Evolutionary conservation across 2,888 invertebrate species (phyloP).

Genomic region (Chrysopilus asiliformis): DNA sequence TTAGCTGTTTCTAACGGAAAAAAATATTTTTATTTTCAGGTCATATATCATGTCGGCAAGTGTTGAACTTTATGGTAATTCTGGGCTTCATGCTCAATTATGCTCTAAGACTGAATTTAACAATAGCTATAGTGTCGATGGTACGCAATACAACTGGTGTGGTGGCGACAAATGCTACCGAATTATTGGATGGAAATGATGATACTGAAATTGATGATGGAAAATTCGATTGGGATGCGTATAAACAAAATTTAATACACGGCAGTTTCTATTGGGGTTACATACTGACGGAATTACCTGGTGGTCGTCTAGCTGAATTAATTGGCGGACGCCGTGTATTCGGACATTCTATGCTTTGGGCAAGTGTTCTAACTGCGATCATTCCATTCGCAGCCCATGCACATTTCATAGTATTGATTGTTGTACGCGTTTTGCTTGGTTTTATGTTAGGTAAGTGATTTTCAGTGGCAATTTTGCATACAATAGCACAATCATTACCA

Average conservation of each 20-base stretch:
- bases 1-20: no score
- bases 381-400: slow-evolving; percentile 63
- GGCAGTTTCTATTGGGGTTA: slow-evolving; percentile 91
- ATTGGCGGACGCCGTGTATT: slow-evolving; percentile 73
- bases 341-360: slow-evolving; percentile 72
- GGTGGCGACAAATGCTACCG: slow-evolving; percentile 3
- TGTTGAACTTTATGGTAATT: slow-evolving; percentile 71
- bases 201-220: slow-evolving; percentile 23
- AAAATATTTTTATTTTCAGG: slow-evolving; percentile 42
- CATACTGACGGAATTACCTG: slow-evolving; percentile 76
- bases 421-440: slow-evolving; percentile 59
- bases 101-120: slow-evolving; percentile 73
- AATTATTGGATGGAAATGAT: slow-evolving; percentile 1
- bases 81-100: slow-evolving; percentile 84
- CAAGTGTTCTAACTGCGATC: slow-evolving; percentile 66
- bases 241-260: slow-evolving; percentile 65
- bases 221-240: slow-evolving; percentile 63
- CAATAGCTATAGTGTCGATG: slow-evolving; percentile 79
- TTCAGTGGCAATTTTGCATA: not conserved
- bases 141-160: slow-evolving; percentile 29
- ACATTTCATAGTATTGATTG: slow-evolving; percentile 54
- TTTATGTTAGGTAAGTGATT: slow-evolving; percentile 44
- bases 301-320: slow-evolving; percentile 70
- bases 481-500: not conserved
- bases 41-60: slow-evolving; percentile 62